Evolutionary conservation across 2,888 invertebrate genomes (phyloP), one percentile per base, ranked within the genome.

Genomic region (Cerastis leucographa): DNA sequence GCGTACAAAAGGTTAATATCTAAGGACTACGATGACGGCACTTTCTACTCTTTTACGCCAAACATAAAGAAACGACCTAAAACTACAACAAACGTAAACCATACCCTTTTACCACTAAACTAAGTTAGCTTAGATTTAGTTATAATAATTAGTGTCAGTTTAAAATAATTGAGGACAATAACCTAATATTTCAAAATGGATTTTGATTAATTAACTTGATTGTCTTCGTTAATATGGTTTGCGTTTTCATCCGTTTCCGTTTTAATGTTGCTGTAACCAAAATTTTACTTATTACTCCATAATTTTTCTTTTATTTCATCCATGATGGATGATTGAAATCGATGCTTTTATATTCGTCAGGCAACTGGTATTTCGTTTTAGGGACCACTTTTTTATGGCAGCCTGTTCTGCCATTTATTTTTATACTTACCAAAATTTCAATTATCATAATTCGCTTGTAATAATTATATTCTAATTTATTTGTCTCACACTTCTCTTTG

Each of bases 141-240:
- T 59, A 59, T 25, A 56, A 17, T 9, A 4, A 56, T 22, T 35
- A 25, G 61, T 61, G n/a, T n/a, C 4, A 42, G n/a, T n/a, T 42
- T n/a, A 14, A 64, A 17, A n/a, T 64, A 64, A 64, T 25, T 42
- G n/a, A n/a, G 17, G 64, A 64, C 17, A 64, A n/a, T 64, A 42
- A 64, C 64, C 64, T 64, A 64, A n/a, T 64, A 42, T 64, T 64
- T 64, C n/a, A 42, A 42, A 42, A 42, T 42, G 42, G 42, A 25
- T 44, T 19, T 44, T 64, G n/a, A 64, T 17, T 64, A 64, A 9
- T 64, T 25, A 64, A 42, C 64, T 64, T 64, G 64, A 87, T 42
- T 42, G 8, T 64, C 64, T 64, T 64, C 84, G 74, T 75, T 14
- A 64, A 64, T n/a, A 64, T n/a, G 42, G 42, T 64, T 64, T 14